Conservation (phyloP, 2,797 vertebrate species). For the Fistularia commersonii region DNA sequence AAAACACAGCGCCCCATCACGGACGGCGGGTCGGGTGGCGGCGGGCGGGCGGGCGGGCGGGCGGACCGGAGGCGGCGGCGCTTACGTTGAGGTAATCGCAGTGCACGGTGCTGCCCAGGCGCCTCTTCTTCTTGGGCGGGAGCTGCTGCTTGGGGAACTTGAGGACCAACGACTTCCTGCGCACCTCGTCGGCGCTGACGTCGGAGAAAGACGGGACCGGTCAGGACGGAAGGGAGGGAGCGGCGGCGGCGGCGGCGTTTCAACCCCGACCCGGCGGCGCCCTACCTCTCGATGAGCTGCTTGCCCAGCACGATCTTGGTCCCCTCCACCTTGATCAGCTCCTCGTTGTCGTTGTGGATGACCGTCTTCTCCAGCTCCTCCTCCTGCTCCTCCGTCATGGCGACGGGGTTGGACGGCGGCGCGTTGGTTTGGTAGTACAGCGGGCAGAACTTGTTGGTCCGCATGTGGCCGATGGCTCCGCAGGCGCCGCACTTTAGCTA, state of each 20-base stretch:
- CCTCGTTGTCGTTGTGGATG: slow-evolving; percentile 97
- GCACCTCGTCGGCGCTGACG: slow-evolving; percentile 92
- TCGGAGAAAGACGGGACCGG: background rate
- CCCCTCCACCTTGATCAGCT: slow-evolving; percentile 98
- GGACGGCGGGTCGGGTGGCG: background rate
- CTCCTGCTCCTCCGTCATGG: slow-evolving; percentile 99
- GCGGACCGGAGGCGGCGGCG: slow-evolving; percentile 23
- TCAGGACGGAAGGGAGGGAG: background rate
- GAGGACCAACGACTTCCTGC: slow-evolving; percentile 94
- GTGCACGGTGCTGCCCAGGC: slow-evolving; percentile 92
- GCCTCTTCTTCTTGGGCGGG: slow-evolving; percentile 94
- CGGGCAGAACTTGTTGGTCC: slow-evolving; percentile 98
- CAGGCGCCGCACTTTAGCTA: slow-evolving; percentile 98
- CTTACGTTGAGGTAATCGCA: slow-evolving; percentile 97
- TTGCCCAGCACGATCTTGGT: slow-evolving; percentile 98
- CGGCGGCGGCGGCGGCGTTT: too few relatives aligned
- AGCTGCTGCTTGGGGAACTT: slow-evolving; percentile 99
- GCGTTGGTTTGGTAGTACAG: slow-evolving; percentile 99
- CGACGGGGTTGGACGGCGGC: slow-evolving; percentile 96
- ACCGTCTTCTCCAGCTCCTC: slow-evolving; percentile 98
- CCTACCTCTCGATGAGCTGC: slow-evolving; percentile 96
- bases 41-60: background rate
- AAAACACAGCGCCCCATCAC: background rate
- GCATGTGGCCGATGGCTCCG: slow-evolving; percentile 98
- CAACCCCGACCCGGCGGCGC: too few relatives aligned